Evolutionary conservation across 2,888 invertebrate species (phyloP).

Genomic region (Gonocerus acuteangulatus): DNA sequence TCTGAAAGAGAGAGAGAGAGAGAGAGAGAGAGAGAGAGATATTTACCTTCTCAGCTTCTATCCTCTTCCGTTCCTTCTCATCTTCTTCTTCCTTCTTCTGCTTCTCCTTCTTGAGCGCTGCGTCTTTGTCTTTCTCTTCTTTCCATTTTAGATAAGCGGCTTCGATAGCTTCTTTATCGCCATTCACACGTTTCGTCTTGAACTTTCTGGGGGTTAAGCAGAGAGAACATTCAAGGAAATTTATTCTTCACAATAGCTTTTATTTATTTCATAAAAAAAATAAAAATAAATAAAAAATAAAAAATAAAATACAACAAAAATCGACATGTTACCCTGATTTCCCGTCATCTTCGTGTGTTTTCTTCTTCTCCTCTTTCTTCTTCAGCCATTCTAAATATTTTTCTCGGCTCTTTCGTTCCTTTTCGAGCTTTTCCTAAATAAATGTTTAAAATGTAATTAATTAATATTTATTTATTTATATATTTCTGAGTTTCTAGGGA

Average conservation of each 20-base stretch:
- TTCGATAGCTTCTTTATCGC: slow-evolving; percentile 30
- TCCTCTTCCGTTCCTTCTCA: slow-evolving; percentile 29
- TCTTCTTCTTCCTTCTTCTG: slow-evolving; percentile 28
- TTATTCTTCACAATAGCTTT: background rate
- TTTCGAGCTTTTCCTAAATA: slow-evolving; percentile 33
- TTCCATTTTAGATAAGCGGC: slow-evolving; percentile 35
- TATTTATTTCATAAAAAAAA: background rate
- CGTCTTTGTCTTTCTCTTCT: slow-evolving; percentile 34
- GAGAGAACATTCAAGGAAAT: background rate
- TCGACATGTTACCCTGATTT: too few relatives aligned
- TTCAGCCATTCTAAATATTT: slow-evolving; percentile 36
- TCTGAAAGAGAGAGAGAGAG: too few relatives aligned
- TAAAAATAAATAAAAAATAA: background rate
- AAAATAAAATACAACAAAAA: too few relatives aligned
- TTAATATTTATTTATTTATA: too few relatives aligned
- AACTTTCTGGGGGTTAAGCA: background rate
- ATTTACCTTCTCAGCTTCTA: slow-evolving; percentile 36
- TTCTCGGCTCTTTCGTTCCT: slow-evolving; percentile 31
- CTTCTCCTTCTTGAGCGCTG: slow-evolving; percentile 30
- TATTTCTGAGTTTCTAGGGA: too few relatives aligned
- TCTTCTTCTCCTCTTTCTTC: slow-evolving; percentile 28
- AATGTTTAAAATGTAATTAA: background rate
- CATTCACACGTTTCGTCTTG: background rate
- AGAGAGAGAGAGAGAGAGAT: too few relatives aligned
- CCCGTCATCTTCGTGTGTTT: background rate